Percentiles rank a stretch among this genome's conserved stretches.
phyloP scores from a whole-genome alignment of 2,888 invertebrate genomes.

The Phoenoteleia sp. region DNA sequence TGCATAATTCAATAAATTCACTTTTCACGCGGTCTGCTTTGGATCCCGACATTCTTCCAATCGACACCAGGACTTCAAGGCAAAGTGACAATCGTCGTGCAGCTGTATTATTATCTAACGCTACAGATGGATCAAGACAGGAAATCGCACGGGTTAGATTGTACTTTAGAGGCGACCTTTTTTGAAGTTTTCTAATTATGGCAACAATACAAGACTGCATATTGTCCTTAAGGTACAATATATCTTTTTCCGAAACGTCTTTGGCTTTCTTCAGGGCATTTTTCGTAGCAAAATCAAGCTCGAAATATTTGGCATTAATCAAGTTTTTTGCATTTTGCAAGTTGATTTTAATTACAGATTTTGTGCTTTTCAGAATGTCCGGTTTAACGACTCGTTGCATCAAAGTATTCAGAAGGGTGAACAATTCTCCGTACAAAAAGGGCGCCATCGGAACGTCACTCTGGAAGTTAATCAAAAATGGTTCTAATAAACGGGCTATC shows the following conservation, averaged over 20 bases:
- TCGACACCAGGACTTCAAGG: slow-evolving; percentile 26
- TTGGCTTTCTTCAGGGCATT: slow-evolving; percentile 44
- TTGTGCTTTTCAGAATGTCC: background rate
- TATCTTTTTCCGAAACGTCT: slow-evolving; percentile 14
- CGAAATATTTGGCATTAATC: slow-evolving; percentile 41
- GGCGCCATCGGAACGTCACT: slow-evolving; percentile 57
- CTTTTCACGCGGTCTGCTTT: slow-evolving; percentile 34
- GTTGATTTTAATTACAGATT: too few species aligned
- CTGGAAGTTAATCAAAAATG: slow-evolving; percentile 71
- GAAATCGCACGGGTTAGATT: slow-evolving; percentile 39
- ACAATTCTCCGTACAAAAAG: background rate
- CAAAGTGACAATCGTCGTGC: slow-evolving; percentile 18
- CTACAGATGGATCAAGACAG: slow-evolving; percentile 33
- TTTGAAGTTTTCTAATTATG: slow-evolving; percentile 23
- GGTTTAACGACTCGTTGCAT: background rate
- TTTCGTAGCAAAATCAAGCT: slow-evolving; percentile 48
- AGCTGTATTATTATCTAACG: background rate
- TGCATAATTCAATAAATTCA: slow-evolving; percentile 4
- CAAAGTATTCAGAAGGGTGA: background rate
- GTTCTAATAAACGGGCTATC: slow-evolving; percentile 59
- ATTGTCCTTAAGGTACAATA: slow-evolving; percentile 20
- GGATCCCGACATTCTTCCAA: background rate
- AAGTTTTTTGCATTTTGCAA: too few species aligned
- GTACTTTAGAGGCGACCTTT: slow-evolving; percentile 42
- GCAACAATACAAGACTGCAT: slow-evolving; percentile 30